Evolutionary conservation across 2,888 invertebrate genomes (phyloP).

Genomic region (Hoplodrina blanda): DNA sequence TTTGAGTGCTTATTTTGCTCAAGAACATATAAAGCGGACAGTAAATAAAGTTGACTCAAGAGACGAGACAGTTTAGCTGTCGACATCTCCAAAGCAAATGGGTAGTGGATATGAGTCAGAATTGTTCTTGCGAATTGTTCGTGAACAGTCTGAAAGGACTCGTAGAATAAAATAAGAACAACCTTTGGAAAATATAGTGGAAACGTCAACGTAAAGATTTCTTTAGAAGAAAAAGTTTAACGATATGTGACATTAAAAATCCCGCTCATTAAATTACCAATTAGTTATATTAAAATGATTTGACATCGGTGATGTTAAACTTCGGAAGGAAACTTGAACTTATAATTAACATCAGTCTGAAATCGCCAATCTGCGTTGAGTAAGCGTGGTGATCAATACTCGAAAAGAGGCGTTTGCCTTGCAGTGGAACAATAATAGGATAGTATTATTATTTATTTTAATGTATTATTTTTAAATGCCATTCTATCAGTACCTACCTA

Average conservation of each 20-base stretch:
- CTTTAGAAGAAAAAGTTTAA: too few species aligned
- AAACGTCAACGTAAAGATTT: not conserved
- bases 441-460: too few species aligned
- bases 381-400: too few species aligned
- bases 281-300: too few species aligned
- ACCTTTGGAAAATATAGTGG: not conserved
- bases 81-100: not conserved
- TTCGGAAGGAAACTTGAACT: too few species aligned
- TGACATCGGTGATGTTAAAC: too few species aligned
- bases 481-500: not conserved
- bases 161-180: not conserved
- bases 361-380: too few species aligned
- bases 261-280: too few species aligned
- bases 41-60: slow-evolving; percentile 29
- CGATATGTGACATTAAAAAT: too few species aligned
- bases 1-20: slow-evolving; percentile 3
- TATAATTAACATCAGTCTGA: too few species aligned
- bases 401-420: too few species aligned
- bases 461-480: not conserved
- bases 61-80: slow-evolving; percentile 1
- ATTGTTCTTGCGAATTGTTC: not conserved
- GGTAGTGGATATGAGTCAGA: not conserved
- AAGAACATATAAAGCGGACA: not conserved
- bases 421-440: too few species aligned
- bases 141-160: not conserved